These are phyloP conservation scores for Drosophila repletoides DNA, from an alignment of 1,140 invertebrate genomes.

Conservation along the genomic window DNA sequence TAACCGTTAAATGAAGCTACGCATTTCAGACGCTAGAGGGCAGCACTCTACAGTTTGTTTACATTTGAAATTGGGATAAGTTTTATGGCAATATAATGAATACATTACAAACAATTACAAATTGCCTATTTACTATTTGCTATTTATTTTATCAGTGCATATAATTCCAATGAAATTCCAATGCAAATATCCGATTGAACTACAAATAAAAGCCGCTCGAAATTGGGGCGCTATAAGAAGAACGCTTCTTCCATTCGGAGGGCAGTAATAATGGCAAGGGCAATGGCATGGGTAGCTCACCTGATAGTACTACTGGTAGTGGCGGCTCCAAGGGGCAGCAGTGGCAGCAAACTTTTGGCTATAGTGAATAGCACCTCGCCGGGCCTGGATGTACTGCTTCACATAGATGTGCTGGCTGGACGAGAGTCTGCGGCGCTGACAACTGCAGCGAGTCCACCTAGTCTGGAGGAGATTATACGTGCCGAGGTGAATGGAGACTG, in stretches of 20 bases:
- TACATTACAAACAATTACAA: slow-evolving; percentile 26
- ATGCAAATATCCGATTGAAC: slow-evolving; percentile 59
- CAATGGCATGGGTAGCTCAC: slow-evolving; percentile 2
- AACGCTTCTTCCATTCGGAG: background rate
- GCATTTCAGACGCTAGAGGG: background rate
- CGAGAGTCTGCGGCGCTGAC: background rate
- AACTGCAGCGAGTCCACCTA: background rate
- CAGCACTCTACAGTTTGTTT: slow-evolving; percentile 9
- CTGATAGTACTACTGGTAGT: slow-evolving; percentile 18
- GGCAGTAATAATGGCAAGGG: slow-evolving; percentile 1
- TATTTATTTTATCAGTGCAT: slow-evolving; percentile 42
- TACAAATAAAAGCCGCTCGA: slow-evolving; percentile 44
- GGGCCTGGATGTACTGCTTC: slow-evolving; percentile 41
- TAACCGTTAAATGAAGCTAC: background rate
- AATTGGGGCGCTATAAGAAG: slow-evolving; percentile 35
- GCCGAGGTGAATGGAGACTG: slow-evolving; percentile 59
- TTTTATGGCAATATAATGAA: slow-evolving; percentile 26
- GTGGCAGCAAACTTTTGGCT: slow-evolving; percentile 21
- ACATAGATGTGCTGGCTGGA: slow-evolving; percentile 42
- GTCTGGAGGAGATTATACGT: slow-evolving; percentile 49
- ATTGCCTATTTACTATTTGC: slow-evolving; percentile 6
- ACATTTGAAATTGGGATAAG: slow-evolving; percentile 33
- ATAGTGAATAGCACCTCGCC: slow-evolving; percentile 35
- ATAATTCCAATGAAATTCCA: slow-evolving; percentile 27
- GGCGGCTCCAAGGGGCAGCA: background rate